A percentile compares a stretch with the other conserved stretches of the same genome.
Conservation (phyloP, 35 echinoderm and acorn worm species). For the Lytechinus pictus region DNA sequence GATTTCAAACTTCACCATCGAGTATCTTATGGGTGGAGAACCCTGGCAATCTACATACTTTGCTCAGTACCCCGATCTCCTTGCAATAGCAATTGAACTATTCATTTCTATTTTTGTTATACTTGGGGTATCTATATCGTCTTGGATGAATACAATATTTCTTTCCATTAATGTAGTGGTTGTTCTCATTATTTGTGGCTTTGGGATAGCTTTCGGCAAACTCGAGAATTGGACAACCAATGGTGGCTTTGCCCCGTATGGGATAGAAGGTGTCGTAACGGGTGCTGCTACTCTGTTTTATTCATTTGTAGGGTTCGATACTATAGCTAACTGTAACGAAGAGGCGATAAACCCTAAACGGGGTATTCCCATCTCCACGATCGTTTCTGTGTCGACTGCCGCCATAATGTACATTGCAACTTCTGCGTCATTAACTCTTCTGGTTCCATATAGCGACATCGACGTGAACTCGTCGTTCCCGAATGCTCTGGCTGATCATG, state of each 20-base stretch:
- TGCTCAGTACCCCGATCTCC: constrained; percentile 82
- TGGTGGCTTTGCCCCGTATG: constrained; percentile 86
- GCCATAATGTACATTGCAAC: constrained; percentile 60
- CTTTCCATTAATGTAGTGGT: constrained; percentile 73
- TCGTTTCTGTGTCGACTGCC: constrained; percentile 60
- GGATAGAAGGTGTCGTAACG: constrained; percentile 67
- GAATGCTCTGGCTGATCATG: constrained; percentile 58
- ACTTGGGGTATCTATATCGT: constrained; percentile 72
- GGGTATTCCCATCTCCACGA: constrained; percentile 73
- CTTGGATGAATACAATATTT: constrained; percentile 56
- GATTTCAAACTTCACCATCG: constrained; percentile 64
- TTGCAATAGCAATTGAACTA: constrained; percentile 58
- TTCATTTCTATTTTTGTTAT: constrained; percentile 61
- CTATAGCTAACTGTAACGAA: constrained; percentile 82
- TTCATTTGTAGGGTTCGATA: constrained; percentile 89
- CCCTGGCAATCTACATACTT: constrained; percentile 40
- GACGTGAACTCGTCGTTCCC: constrained; percentile 59
- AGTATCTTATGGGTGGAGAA: constrained; percentile 52
- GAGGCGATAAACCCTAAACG: constrained; percentile 72
- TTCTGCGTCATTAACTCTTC: constrained; percentile 70
- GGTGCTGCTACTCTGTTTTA: constrained; percentile 91
- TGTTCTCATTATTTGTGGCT: constrained; percentile 59
- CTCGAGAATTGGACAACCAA: constrained; percentile 67
- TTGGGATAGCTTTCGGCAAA: constrained; percentile 63
- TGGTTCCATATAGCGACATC: constrained; percentile 71